Evolutionary conservation across 1,140 invertebrate genomes (phyloP).

Genomic region (Himalopsyche phryganea): DNA sequence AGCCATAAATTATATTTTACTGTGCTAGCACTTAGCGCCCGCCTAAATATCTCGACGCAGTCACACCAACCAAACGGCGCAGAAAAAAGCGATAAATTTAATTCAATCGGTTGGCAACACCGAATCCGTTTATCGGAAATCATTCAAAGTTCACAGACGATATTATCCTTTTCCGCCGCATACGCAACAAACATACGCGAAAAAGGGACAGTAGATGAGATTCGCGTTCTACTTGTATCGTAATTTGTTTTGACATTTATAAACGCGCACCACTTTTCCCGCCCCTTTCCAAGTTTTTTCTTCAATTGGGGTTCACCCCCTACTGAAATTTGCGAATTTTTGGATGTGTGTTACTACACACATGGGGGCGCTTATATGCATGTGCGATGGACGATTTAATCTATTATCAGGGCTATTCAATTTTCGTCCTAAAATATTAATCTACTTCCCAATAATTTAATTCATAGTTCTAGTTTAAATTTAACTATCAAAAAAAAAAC

Average conservation of each 20-base stretch:
- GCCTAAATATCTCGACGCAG: constrained; percentile 10
- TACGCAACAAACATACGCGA: neutral
- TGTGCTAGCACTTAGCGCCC: constrained; percentile 9
- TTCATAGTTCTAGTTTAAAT: too few relatives aligned
- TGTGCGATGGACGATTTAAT: constrained; percentile 8
- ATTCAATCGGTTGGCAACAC: constrained; percentile 23
- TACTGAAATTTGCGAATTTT: constrained; percentile 8
- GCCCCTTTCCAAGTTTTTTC: constrained; percentile 25
- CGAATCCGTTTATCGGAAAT: constrained; percentile 16
- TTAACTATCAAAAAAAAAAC: too few relatives aligned
- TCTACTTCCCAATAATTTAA: too few relatives aligned
- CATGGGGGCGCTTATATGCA: constrained; percentile 5
- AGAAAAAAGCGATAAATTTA: constrained; percentile 27
- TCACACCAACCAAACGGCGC: constrained; percentile 5
- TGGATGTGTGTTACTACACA: neutral
- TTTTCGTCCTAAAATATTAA: too few relatives aligned
- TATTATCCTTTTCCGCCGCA: neutral
- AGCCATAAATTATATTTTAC: constrained; percentile 3
- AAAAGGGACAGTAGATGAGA: constrained; percentile 9
- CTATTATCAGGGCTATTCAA: too few relatives aligned
- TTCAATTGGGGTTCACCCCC: constrained; percentile 6
- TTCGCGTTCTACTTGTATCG: constrained; percentile 8
- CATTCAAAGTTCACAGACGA: neutral
- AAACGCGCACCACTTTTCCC: constrained; percentile 31
- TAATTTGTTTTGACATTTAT: constrained; percentile 36